Conservation (phyloP, 2,113 vertebrate species). For the Phoxinus phoxinus region DNA sequence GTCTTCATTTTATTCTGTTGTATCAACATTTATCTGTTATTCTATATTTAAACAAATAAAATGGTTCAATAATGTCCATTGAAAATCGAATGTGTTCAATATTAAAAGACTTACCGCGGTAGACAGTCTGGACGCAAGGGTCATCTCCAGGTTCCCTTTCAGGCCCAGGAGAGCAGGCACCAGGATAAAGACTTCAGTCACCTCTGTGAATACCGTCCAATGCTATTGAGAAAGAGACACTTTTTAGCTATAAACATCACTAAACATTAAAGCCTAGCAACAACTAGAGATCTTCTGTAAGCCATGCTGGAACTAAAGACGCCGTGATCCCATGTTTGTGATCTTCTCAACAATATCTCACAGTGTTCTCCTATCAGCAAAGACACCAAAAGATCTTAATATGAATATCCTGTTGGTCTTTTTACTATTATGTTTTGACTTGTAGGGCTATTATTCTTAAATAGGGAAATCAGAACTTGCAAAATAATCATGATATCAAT, state of each 20-base stretch:
- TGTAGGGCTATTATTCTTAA: no score
- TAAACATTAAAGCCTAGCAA: not conserved
- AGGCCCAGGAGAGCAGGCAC: slow-evolving; percentile 94
- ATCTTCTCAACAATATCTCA: no score
- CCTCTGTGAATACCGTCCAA: slow-evolving; percentile 94
- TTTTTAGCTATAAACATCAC: not conserved
- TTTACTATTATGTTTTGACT: no score
- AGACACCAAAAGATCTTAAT: no score
- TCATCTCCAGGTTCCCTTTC: slow-evolving; percentile 99
- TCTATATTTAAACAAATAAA: not conserved
- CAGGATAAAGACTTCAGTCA: slow-evolving; percentile 97
- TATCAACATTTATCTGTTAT: not conserved
- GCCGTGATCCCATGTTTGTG: no score
- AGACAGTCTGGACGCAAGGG: slow-evolving; percentile 93
- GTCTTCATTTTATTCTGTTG: not conserved
- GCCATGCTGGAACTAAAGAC: not conserved
- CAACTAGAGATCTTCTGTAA: not conserved
- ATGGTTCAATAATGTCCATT: not conserved
- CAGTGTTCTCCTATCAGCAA: no score
- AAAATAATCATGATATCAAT: not conserved
- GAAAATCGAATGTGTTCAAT: not conserved
- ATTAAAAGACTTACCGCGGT: slow-evolving; percentile 87
- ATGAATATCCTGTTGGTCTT: no score
- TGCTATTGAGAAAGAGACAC: slow-evolving; percentile 77
- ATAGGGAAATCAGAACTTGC: no score